Percentiles rank a stretch among this genome's conserved stretches.
Evolutionary conservation across 2,888 invertebrate genomes (phyloP).

Genomic region (Luperina nickerlii): DNA sequence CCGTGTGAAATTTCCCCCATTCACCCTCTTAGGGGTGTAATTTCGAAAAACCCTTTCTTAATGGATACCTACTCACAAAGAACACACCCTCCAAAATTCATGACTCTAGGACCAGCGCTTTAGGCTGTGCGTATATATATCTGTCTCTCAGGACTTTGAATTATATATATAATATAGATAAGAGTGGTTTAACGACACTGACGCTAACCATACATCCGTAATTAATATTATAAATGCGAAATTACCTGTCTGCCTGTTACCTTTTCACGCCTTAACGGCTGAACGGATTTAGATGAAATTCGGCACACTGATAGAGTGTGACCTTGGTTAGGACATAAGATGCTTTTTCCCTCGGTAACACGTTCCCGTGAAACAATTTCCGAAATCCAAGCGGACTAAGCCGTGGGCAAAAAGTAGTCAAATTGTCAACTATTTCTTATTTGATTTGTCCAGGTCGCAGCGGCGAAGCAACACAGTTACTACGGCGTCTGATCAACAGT

Average conservation of each 20-base stretch:
- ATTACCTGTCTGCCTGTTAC: not conserved
- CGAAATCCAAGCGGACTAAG: not conserved
- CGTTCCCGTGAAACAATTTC: not conserved
- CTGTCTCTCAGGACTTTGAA: too few relatives aligned
- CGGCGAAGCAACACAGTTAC: constrained; percentile 94
- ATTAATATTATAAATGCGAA: not conserved
- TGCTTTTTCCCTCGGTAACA: not conserved
- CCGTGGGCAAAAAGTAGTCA: not conserved
- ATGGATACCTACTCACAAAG: too few relatives aligned
- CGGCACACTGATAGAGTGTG: not conserved
- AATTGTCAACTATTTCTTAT: not conserved
- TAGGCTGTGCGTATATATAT: too few relatives aligned
- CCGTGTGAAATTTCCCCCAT: too few relatives aligned
- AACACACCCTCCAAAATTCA: too few relatives aligned
- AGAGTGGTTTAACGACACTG: not conserved
- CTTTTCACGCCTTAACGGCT: not conserved
- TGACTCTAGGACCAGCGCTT: too few relatives aligned
- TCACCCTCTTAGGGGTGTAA: too few relatives aligned
- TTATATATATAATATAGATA: too few relatives aligned
- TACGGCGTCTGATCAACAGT: constrained; percentile 94
- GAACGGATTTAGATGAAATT: not conserved
- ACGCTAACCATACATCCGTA: not conserved
- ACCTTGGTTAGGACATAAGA: not conserved
- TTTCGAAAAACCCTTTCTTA: too few relatives aligned
- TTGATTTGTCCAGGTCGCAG: constrained; percentile 84